Base-by-base conservation (phyloP, 1,140 invertebrate species). In the Solenopsis invicta region DNA sequence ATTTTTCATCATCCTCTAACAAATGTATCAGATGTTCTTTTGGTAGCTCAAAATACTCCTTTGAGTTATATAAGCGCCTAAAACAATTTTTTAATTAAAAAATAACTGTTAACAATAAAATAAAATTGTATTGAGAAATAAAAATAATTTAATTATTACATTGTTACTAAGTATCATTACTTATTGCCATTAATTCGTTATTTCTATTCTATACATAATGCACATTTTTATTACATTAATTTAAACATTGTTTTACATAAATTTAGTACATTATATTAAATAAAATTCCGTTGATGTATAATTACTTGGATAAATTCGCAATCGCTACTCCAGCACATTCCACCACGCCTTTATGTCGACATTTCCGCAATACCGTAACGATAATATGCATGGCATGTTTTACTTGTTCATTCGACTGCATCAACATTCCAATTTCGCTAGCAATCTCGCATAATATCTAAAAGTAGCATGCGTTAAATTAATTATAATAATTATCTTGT, bases 331-430 rank as follows among this genome's bases (percentile, higher is more conserved):
- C 97, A 2, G 97, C 97, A 18, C 96, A 95, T 94, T 98, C 97
- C 76, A 98, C 98, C 37, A 97, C 97, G 62, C 98, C 98, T 95
- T 98, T 98, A 92, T 98, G 97, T 12, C 97, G 95, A 91, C 97
- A 98, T 37, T 96, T 97, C 61, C 96, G 96, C 69, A 98, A 93
- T 67, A 98, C 96, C 37, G 94, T 95, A 76, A 96, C 95, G 50
- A 97, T 96, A 37, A 98, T 95, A 56, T 96, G 92, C 13, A 96
- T 69, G 0, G 92, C 94, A 89, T 96, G 96, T 89, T 94, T 94
- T 45, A 96, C 92, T 45, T 94, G 94, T 74, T 95, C 88, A 41
- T 93, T 86, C 0, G 92, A 91, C 56, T 94, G 92, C 88, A 64
- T 93, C 88, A 87, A 91, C 84, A 88, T 91, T 34, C 92, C 93